Percentiles rank a stretch among this genome's conserved stretches.
Conservation (phyloP, 2,113 vertebrate genomes). For the Dipodomys ordii region DNA sequence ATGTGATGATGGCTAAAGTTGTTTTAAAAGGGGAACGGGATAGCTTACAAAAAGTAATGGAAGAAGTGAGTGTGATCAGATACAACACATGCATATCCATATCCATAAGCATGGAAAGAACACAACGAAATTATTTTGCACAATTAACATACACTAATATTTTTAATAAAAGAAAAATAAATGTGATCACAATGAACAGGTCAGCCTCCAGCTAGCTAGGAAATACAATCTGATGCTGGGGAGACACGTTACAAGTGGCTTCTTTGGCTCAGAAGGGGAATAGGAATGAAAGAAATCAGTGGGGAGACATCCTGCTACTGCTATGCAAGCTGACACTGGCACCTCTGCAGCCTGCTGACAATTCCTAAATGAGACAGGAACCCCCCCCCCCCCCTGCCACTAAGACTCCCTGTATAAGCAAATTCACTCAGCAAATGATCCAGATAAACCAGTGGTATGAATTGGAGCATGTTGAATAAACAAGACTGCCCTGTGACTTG, state of each 20-base stretch:
- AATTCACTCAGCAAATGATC: constrained; percentile 58
- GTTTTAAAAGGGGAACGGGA: no score
- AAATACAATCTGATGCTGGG: background rate
- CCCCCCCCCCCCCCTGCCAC: background rate
- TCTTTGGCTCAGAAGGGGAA: constrained; percentile 64
- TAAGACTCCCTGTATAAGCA: constrained; percentile 35
- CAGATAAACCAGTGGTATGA: constrained; percentile 54
- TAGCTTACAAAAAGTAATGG: no score
- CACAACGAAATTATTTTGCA: no score
- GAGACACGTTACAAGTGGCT: constrained; percentile 19
- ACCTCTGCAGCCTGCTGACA: background rate
- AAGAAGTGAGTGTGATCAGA: no score
- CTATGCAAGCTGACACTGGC: constrained; percentile 68
- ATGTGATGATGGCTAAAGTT: background rate
- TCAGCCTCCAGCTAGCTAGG: background rate
- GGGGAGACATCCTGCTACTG: constrained; percentile 50
- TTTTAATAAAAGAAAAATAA: background rate
- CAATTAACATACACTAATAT: no score
- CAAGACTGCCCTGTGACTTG: constrained; percentile 67
- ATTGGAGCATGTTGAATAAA: constrained; percentile 62
- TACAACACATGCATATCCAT: no score
- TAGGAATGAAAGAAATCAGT: constrained; percentile 42
- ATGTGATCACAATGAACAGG: background rate
- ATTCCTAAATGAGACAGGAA: constrained; percentile 16
- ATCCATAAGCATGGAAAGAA: no score